Percentiles rank a stretch among this genome's conserved stretches.
phyloP scores from a whole-genome alignment of 2,113 vertebrate genomes.

The Crotophaga sulcirostris region DNA sequence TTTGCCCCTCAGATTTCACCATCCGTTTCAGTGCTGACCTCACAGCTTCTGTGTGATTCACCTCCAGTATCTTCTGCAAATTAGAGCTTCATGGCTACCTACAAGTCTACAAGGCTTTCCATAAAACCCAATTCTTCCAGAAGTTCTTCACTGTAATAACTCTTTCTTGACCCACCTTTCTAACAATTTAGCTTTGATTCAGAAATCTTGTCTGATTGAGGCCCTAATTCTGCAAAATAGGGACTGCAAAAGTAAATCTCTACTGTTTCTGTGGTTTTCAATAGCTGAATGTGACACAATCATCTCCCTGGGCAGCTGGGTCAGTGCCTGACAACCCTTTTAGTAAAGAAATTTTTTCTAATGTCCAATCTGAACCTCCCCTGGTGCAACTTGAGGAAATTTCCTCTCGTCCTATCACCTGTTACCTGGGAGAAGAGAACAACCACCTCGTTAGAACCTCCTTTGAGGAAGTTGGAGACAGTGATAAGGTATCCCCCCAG shows the following conservation, averaged over 20 bases:
- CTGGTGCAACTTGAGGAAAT: too few relatives aligned
- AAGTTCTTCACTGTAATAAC: background rate
- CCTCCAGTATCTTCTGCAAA: background rate
- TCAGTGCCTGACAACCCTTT: too few relatives aligned
- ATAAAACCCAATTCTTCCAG: background rate
- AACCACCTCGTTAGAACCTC: too few relatives aligned
- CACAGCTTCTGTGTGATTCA: background rate
- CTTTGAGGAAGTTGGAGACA: too few relatives aligned
- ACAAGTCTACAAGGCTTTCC: background rate
- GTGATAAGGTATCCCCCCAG: too few relatives aligned
- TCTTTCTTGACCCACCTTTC: background rate
- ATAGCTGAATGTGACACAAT: background rate
- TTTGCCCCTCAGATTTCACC: background rate
- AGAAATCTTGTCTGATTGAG: background rate
- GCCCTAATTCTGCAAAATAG: background rate
- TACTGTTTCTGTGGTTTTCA: background rate
- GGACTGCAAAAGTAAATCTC: background rate
- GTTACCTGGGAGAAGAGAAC: too few relatives aligned
- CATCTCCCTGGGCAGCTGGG: too few relatives aligned
- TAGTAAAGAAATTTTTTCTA: too few relatives aligned
- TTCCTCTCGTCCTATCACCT: too few relatives aligned
- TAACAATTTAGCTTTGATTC: background rate
- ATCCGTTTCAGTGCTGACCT: background rate
- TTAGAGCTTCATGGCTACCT: background rate
- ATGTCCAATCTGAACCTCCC: too few relatives aligned